A percentile compares a stretch with the other conserved stretches of the same genome.
These are phyloP conservation scores for Oscarella lobularis DNA, from an alignment of 37 sponge, comb jelly and placozoan species.

Conservation along the genomic window DNA sequence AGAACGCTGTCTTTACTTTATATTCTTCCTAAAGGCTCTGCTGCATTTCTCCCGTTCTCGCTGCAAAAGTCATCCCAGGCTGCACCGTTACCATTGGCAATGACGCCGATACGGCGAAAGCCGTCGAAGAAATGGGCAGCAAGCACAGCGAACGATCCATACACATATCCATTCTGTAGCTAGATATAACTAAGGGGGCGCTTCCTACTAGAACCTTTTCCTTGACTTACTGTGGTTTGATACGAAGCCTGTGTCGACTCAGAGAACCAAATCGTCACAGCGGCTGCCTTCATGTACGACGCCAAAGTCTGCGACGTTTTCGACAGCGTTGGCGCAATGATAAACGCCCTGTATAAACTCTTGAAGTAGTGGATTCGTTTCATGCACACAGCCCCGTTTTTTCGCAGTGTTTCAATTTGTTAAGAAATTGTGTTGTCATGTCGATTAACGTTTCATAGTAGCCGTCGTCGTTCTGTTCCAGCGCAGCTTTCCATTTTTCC, in stretches of 20 bases:
- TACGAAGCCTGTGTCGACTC: conserved; percentile 56
- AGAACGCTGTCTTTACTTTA: no score
- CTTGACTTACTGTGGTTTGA: no score
- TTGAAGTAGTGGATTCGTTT: conserved; percentile 3
- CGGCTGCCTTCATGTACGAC: conserved; percentile 79
- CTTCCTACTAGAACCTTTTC: no score
- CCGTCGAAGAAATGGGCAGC: conserved; percentile 52
- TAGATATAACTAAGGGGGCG: no score
- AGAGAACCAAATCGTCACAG: conserved; percentile 52
- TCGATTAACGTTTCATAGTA: neutral
- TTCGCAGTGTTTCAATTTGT: neutral
- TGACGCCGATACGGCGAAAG: conserved; percentile 58
- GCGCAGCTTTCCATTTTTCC: neutral
- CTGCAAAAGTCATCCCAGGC: conserved; percentile 37
- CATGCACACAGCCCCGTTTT: neutral
- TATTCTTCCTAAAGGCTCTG: conserved; percentile 20
- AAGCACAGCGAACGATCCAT: conserved; percentile 32
- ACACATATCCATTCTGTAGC: no score
- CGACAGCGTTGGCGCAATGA: conserved; percentile 69
- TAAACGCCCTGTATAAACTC: conserved; percentile 25
- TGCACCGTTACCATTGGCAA: conserved; percentile 45
- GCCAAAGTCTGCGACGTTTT: conserved; percentile 60
- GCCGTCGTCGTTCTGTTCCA: neutral
- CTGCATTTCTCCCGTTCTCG: conserved; percentile 80
- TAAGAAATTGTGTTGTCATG: neutral